Evolutionary conservation across 2,888 invertebrate species (phyloP), one percentile per base, ranked within the genome.

Genomic region (Dasysyrphus albostriatus): DNA sequence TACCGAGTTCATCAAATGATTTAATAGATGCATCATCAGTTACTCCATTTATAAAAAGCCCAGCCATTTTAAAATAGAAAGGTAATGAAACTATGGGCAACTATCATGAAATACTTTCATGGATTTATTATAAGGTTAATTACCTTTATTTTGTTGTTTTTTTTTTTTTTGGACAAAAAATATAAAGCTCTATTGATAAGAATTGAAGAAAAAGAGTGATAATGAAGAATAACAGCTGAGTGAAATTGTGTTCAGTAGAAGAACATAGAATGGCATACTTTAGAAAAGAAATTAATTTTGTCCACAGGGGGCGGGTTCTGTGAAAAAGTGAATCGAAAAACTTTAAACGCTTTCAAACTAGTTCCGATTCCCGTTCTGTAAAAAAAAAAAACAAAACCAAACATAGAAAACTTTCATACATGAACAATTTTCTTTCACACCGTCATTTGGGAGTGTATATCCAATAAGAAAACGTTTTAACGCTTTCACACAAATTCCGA

Each of bases 1-100:
- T 89, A 92, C 92, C 91, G 51, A 92, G 89, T 56, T 85, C 89
- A 39, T 89, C 89, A 67, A 90, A 90, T 32, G 90, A 90, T 42
- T 89, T 89, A 9, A 92, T 87, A 83, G 89, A 89, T 39, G 85
- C 72, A 39, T 90, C 90, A 82, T 92, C 91, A 51, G 84, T 89
- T 3, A 84, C 76, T 12, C 92, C 91, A 81, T 92, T 91, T 56
- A 92, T 83, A 75, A 89, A 91, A 34, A 91, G 73, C 1, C 79
- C 72, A 19, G 73, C 19, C 88, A 83, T 83, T 19, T 49, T 19
- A 1, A 47, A 59, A 37, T 12, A 12, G 10, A 32, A n/a, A 7
- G 0, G n/a, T 19, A 5, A 16, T 8, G 10, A 49, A 49, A 19
- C 24, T 3, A 8, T 24, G 19, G 49, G 9, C 19, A 49, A 7